Evolutionary conservation across 1,140 invertebrate genomes (phyloP).

Genomic region (Drosophila bocki): DNA sequence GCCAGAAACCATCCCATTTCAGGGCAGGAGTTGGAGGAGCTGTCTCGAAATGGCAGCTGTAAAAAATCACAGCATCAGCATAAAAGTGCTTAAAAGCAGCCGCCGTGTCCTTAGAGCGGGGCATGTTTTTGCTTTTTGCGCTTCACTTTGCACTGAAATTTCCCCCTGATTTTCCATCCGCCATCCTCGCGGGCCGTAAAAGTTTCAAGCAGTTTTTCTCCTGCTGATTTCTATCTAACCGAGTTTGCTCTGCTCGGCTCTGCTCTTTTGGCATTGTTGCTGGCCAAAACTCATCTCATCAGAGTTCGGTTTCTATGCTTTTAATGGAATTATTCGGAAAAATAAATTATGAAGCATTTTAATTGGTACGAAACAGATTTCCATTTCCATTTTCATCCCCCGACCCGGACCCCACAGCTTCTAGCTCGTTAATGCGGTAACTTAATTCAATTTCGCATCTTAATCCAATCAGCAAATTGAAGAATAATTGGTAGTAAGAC

Average conservation of each 20-base stretch:
- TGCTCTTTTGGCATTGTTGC: constrained; percentile 33
- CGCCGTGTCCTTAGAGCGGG: constrained; percentile 59
- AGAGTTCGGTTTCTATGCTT: constrained; percentile 24
- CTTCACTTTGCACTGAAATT: constrained; percentile 64
- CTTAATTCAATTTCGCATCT: constrained; percentile 76
- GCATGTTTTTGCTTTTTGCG: constrained; percentile 63
- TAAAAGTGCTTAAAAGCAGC: constrained; percentile 82
- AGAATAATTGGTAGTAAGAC: constrained; percentile 62
- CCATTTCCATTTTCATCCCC: not conserved
- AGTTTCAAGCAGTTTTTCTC: constrained; percentile 61
- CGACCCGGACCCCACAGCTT: constrained; percentile 2
- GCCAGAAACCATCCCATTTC: not conserved
- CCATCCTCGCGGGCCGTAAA: constrained; percentile 12
- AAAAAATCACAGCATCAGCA: constrained; percentile 83
- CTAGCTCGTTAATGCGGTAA: constrained; percentile 64
- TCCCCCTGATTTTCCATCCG: constrained; percentile 45
- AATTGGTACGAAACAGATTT: constrained; percentile 60
- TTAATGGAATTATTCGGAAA: constrained; percentile 67
- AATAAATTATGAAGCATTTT: constrained; percentile 60
- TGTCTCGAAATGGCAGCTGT: constrained; percentile 74
- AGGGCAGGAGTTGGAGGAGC: constrained; percentile 11
- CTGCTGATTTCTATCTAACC: constrained; percentile 37
- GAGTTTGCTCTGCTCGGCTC: constrained; percentile 15
- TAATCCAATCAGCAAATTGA: constrained; percentile 80
- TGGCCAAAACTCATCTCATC: constrained; percentile 38